Evolutionary conservation across 2,888 invertebrate genomes (phyloP), one percentile per base, ranked within the genome.

Genomic region (Alloplasta piceator): DNA sequence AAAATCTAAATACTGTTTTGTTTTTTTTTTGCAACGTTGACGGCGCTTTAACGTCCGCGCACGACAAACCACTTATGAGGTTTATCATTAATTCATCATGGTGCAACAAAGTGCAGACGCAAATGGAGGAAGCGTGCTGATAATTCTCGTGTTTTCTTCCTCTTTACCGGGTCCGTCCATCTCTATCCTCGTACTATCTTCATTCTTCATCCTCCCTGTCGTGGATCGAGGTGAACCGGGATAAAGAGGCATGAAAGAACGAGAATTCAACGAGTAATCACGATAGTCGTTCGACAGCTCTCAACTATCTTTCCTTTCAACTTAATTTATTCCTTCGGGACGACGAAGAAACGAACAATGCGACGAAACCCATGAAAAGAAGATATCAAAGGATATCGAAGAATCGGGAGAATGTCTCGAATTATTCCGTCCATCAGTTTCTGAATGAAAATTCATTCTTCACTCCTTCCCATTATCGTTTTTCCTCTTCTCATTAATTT

Each of bases 101-200:
- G 39, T 77, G 64, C 77, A 48, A 74, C 60, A 78, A 71, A 81
- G 74, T 74, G 36, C 61, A 16, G 52, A 55, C 60, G 61, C 64
- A 77, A 74, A 81, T 68, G 39, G 58, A 77, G n/a, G 46, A 73
- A 70, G 74, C 58, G 68, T 68, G 78, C 61, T 68, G 74, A 74
- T 79, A 74, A 74, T 73, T 60, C 39, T 46, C 61, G 26, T 39
- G 16, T 63, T 9, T 63, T 46, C 46, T 46, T 9, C 38, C n/a
- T 41, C 14, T 64, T 50, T 43, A n/a, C 64, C 26, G 5, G n/a
- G 41, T 48, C n/a, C 6, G 12, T 43, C 41, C 43, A 41, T 61
- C 43, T 39, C 61, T 39, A 5, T 58, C 41, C 43, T 38, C 9
- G 10, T 58, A n/a, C n/a, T n/a, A 12, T 55, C 16, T 16, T 4